Conservation (phyloP, 2,113 vertebrate genomes). For the Scomber colias region DNA sequence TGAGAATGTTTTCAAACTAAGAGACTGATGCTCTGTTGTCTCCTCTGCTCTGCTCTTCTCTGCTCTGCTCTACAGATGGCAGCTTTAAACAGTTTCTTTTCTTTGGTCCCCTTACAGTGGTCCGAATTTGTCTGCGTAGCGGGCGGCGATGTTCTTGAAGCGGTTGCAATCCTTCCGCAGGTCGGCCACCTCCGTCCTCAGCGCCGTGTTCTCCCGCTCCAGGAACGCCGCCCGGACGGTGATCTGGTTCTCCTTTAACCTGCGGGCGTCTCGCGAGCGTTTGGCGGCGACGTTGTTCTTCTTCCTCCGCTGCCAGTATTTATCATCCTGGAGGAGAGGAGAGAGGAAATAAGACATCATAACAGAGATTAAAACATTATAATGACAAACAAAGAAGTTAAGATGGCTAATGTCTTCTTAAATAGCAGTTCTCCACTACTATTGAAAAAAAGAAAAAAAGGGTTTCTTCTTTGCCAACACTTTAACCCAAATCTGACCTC, state of each 20-base stretch:
- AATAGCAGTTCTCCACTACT: too few relatives aligned
- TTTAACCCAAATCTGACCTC: neutral
- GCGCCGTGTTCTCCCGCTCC: conserved; percentile 94
- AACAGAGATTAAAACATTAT: too few relatives aligned
- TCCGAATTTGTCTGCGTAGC: conserved; percentile 93
- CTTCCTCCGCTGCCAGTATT: conserved; percentile 95
- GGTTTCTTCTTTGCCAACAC: too few relatives aligned
- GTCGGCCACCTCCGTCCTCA: conserved; percentile 94
- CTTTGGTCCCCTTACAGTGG: conserved; percentile 88
- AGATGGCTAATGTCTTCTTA: too few relatives aligned
- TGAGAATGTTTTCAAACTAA: conserved; percentile 17
- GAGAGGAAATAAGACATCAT: neutral
- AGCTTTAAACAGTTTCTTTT: neutral
- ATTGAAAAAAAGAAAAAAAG: too few relatives aligned
- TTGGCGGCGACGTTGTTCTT: conserved; percentile 98
- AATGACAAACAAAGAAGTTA: too few relatives aligned
- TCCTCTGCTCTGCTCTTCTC: too few relatives aligned
- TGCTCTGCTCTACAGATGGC: neutral
- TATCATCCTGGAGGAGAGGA: conserved; percentile 88
- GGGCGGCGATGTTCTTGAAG: conserved; percentile 89
- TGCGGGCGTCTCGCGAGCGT: conserved; percentile 94
- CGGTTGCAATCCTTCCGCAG: conserved; percentile 93
- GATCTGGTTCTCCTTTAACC: conserved; percentile 98
- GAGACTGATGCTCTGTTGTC: neutral
- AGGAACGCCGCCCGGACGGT: conserved; percentile 96